phyloP scores from a whole-genome alignment of 2,113 vertebrate genomes.

The Sturnus vulgaris region DNA sequence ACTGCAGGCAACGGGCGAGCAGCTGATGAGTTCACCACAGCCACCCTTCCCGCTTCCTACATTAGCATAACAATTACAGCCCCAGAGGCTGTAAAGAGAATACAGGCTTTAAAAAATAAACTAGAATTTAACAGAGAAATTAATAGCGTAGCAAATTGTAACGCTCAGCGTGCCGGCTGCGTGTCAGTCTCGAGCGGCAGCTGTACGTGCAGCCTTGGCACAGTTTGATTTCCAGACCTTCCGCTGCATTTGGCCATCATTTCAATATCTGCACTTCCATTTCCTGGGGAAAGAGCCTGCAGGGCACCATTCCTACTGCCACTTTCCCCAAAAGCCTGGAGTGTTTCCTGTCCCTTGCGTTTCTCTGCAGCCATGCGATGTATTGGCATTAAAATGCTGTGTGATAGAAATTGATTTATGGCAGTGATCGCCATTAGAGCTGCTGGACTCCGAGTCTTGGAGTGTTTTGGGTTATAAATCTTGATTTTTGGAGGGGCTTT shows the following conservation, averaged over 20 bases:
- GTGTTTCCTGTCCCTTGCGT: neutral
- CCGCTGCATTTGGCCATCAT: neutral
- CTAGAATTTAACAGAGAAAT: conserved; percentile 20
- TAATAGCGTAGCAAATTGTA: neutral
- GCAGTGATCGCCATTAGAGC: neutral
- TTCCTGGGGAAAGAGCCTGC: neutral
- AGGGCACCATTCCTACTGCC: neutral
- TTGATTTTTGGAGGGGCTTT: neutral
- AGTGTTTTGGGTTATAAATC: neutral
- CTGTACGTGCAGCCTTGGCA: neutral
- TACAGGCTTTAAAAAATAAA: neutral
- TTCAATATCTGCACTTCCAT: neutral
- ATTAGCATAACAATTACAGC: conserved; percentile 39
- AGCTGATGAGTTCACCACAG: neutral
- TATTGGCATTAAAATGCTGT: neutral
- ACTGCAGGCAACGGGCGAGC: neutral
- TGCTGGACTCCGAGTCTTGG: fast-evolving
- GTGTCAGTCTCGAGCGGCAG: neutral
- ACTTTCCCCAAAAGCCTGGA: neutral
- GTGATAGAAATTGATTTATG: neutral
- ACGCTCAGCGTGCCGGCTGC: neutral
- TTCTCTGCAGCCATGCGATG: neutral
- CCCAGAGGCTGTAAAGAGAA: conserved; percentile 4
- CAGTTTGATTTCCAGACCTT: neutral
- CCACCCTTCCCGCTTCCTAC: neutral